phyloP scores from a whole-genome alignment of 1,140 invertebrate genomes.

The Theocolax elegans region DNA sequence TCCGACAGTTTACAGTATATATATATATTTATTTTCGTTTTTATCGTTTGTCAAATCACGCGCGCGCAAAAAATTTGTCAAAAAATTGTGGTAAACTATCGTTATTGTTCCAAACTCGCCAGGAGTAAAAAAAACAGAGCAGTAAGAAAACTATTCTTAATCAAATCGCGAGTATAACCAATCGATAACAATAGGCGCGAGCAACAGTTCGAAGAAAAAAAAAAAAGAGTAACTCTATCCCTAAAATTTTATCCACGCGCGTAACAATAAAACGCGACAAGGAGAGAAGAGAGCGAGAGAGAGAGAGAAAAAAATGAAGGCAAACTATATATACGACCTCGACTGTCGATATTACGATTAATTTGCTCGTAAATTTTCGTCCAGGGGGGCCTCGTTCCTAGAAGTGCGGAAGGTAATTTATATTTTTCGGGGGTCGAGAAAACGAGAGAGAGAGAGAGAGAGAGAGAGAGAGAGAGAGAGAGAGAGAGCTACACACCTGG shows the following conservation, averaged over 20 bases:
- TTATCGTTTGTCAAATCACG: not conserved
- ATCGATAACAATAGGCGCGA: too few relatives aligned
- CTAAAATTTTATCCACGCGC: too few relatives aligned
- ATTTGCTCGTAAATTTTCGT: constrained; percentile 65
- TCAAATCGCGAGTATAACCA: too few relatives aligned
- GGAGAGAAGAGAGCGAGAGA: not conserved
- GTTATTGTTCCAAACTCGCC: not conserved
- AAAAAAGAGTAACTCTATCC: too few relatives aligned
- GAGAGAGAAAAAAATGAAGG: not conserved
- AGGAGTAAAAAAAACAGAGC: too few relatives aligned
- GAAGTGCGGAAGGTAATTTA: constrained; percentile 62
- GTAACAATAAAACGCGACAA: not conserved
- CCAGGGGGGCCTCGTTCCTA: constrained; percentile 51
- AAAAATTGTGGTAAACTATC: not conserved
- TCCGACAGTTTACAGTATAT: not conserved
- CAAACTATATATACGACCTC: not conserved
- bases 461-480: too few relatives aligned
- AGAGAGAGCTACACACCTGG: constrained; percentile 57
- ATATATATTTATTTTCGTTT: not conserved
- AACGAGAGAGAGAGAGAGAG: not conserved
- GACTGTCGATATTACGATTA: constrained; percentile 63
- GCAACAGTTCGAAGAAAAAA: too few relatives aligned
- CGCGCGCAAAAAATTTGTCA: not conserved
- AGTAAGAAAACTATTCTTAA: too few relatives aligned
- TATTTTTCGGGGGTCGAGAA: constrained; percentile 49